Evolutionary conservation across 2,797 vertebrate species (phyloP), one percentile per base, ranked within the genome.

Genomic region (Fistularia commersonii): DNA sequence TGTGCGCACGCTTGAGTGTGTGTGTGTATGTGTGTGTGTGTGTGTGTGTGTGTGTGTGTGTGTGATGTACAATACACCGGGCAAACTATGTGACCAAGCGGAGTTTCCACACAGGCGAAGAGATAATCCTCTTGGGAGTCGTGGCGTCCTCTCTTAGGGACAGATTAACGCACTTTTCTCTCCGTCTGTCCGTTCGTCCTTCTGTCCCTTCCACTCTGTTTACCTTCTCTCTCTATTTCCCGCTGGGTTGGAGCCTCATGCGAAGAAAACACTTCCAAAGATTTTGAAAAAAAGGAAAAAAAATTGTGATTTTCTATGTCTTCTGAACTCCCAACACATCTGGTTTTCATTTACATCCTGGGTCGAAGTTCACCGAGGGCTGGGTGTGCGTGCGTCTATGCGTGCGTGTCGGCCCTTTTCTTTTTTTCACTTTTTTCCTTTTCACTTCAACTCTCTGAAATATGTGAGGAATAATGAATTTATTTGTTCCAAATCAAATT

Each of bases 91-190:
- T 68, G 70, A 80, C 79, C 41, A 55, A 81, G 72, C 72, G 57
- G 74, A 84, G 66, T 85, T 84, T 80, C 69, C 65, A 83, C 72
- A 65, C 59, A 69, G 72, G 73, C 74, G 80, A 76, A 69, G 74
- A 77, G 76, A 79, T 87, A 88, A 86, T 82, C 83, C 84, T 83
- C 80, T 84, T 70, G 83, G 76, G 77, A 83, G 60, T 73, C 40
- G 36, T 65, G 69, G 51, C 11, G 70, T 69, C 42, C 51, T 66
- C 61, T 80, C 77, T 75, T 67, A 56, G 4, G 77, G 59, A 61
- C 38, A 66, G 86, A 82, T 84, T 84, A 81, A 69, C 65, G 54
- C 61, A 52, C 42, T 15, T 51, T 32, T 55, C 11, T 55, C 12
- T 50, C 54, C 63, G 46, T 66, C 56, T 54, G 62, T 64, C 45